Conservation (phyloP, 2,797 vertebrate species). For the Gastrophryne carolinensis region DNA sequence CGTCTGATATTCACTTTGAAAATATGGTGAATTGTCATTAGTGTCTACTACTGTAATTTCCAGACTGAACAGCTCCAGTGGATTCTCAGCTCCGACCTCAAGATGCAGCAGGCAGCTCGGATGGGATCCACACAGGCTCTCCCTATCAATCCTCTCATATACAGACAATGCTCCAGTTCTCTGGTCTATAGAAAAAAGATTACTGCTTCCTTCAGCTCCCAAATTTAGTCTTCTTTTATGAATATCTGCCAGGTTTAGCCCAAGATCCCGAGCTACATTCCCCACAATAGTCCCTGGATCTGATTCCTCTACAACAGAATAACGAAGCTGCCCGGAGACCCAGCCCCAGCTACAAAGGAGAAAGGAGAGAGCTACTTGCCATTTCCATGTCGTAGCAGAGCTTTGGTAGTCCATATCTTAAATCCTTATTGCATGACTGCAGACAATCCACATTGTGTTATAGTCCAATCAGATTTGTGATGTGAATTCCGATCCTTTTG, state of each 20-base stretch:
- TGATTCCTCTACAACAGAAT: constrained; percentile 87
- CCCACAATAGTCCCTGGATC: constrained; percentile 62
- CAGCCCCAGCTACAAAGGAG: constrained; percentile 77
- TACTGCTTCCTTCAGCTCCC: constrained; percentile 75
- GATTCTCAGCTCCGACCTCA: constrained; percentile 81
- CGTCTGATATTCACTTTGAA: constrained; percentile 71
- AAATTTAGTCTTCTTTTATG: constrained; percentile 60
- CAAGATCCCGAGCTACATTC: constrained; percentile 56
- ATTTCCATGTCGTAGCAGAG: constrained; percentile 76
- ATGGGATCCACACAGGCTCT: constrained; percentile 81
- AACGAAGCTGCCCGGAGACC: constrained; percentile 80
- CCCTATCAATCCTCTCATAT: constrained; percentile 86
- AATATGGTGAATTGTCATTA: constrained; percentile 63
- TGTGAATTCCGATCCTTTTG: neutral
- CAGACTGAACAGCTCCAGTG: constrained; percentile 55
- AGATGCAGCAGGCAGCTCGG: constrained; percentile 78
- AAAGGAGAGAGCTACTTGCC: constrained; percentile 84
- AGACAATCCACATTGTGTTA: constrained; percentile 44
- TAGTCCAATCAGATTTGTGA: neutral
- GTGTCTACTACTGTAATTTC: constrained; percentile 69
- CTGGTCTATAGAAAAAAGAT: constrained; percentile 84
- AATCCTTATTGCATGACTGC: constrained; percentile 48
- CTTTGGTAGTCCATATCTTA: constrained; percentile 62
- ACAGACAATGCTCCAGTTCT: constrained; percentile 80
- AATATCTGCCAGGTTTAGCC: constrained; percentile 54